A percentile compares a stretch with the other conserved stretches of the same genome.
phyloP scores from a whole-genome alignment of 1,140 invertebrate species.

The Cydia pomonella region DNA sequence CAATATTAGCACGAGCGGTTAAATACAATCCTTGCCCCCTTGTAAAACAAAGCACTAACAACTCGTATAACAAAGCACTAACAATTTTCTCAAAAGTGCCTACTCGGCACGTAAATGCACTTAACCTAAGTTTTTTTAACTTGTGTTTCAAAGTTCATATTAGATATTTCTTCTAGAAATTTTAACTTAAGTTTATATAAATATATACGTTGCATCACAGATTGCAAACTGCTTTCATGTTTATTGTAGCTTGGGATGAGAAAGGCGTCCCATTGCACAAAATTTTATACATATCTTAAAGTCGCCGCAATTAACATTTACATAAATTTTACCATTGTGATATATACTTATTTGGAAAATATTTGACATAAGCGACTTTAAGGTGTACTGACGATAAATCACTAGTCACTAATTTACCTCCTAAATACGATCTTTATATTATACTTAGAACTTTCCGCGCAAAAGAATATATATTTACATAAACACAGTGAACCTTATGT shows the following conservation, averaged over 20 bases:
- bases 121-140: neutral
- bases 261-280: neutral
- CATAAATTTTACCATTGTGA: neutral
- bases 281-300: neutral
- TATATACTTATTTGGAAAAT: neutral
- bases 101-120: constrained; percentile 3
- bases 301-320: neutral
- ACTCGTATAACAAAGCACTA: neutral
- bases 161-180: neutral
- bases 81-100: neutral
- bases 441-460: neutral
- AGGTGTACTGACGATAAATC: neutral
- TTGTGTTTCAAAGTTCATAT: neutral
- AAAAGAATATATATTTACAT: neutral
- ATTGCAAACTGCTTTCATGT: neutral
- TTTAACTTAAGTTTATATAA: neutral
- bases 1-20: no score
- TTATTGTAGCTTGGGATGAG: neutral
- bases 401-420: neutral
- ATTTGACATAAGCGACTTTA: neutral
- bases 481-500: no score
- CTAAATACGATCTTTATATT: neutral
- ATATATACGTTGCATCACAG: constrained; percentile 19
- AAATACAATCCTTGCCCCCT: no score
- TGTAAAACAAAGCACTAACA: no score